Evolutionary conservation across 2,888 invertebrate genomes (phyloP), one percentile per base, ranked within the genome.

Genomic region (Vanessa cardui): DNA sequence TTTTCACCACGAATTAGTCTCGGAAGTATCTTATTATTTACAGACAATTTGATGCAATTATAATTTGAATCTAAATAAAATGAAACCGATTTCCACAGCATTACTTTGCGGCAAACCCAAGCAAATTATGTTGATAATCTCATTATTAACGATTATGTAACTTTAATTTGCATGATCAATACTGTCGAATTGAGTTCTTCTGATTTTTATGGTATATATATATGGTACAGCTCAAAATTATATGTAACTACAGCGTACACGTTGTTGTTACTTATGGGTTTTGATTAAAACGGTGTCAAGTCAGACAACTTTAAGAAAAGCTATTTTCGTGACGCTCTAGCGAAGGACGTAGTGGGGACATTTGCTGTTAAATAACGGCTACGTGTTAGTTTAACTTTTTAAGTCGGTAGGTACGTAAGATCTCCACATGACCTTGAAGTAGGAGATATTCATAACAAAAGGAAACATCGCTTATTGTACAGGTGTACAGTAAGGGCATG

Each of bases 381-480:
- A 39, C 4, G 39, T 39, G 39, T 9, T 39, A 12, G 9, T 39
- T 12, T 8, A 39, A 9, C 5, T 26, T 39, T 39, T 12, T 8
- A 39, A 9, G 3, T 26, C 26, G 5, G 5, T 1, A 39, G 33
- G 16, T 15, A 39, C 21, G 45, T 33, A 39, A 33, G 47, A 16
- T 31, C 49, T 56, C 16, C 12, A 26, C 6, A 26, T 20, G 46
- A 46, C 69, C 69, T 66, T 66, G 62, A 45, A 46, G 33, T 44
- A 33, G 39, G 20, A 33, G 44, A 21, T 45, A 52, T 46, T 62
- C 49, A 58, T 65, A 61, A 59, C 47, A 39, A 26, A 54, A 69
- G 69, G 69, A 69, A 69, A 66, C 59, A 58, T 66, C 20, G 39
- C 18, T 60, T 61, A 64, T 26, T 59, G 47, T 49, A 9, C 21